Percentiles rank a stretch among this genome's conserved stretches.
Conservation (phyloP, 2,797 vertebrate species). For the Pristis pectinata region DNA sequence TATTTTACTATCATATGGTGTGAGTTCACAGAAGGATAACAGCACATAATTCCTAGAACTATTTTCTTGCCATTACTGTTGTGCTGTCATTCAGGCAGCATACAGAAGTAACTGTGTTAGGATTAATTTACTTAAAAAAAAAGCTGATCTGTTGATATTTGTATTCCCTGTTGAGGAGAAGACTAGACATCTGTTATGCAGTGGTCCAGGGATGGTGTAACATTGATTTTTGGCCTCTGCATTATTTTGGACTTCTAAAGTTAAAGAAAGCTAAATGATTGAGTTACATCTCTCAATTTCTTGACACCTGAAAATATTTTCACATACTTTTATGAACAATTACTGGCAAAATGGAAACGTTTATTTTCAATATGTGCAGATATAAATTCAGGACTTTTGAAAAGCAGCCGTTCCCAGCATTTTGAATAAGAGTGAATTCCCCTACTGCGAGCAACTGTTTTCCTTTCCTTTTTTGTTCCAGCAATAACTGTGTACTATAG, state of each 20-base stretch:
- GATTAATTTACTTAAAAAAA: not conserved
- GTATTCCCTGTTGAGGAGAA: not conserved
- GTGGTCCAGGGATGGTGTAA: not conserved
- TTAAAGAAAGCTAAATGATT: not conserved
- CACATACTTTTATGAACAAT: not conserved
- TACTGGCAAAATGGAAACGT: not conserved
- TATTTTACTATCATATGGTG: not conserved
- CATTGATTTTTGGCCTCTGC: not conserved
- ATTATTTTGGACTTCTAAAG: not conserved
- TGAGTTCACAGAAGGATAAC: not conserved
- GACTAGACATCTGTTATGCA: not conserved
- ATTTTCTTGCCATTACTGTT: not conserved
- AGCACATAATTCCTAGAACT: not conserved
- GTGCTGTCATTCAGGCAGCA: not conserved
- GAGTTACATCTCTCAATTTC: not conserved
- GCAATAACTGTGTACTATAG: not conserved
- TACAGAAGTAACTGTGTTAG: not conserved
- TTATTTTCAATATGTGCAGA: not conserved
- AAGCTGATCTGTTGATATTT: not conserved
- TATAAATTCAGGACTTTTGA: not conserved
- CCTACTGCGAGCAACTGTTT: constrained; percentile 7
- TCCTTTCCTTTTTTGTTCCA: not conserved
- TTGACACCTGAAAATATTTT: not conserved
- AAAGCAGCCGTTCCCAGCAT: not conserved
- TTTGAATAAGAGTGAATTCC: constrained; percentile 12